Conservation (phyloP, 2,888 invertebrate genomes). For the Odontocolon sp. region DNA sequence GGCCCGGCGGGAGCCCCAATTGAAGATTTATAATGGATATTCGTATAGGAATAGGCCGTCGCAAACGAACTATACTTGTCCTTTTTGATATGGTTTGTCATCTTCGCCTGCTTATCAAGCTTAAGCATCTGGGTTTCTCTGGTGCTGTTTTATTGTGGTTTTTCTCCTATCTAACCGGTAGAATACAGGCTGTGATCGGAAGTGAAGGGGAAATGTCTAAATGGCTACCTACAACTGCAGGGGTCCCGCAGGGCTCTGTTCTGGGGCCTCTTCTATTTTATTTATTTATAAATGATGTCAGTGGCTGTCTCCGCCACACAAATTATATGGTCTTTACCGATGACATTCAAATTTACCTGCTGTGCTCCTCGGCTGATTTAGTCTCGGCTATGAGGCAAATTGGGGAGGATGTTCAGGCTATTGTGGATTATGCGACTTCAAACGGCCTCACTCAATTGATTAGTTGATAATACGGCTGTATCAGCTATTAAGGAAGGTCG, state of each 20-base stretch:
- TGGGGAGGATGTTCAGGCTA: neutral
- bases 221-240: neutral
- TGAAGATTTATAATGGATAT: neutral
- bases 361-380: neutral
- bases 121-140: neutral
- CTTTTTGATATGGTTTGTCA: neutral
- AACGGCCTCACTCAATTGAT: neutral
- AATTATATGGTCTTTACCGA: conserved; percentile 24
- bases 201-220: neutral
- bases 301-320: neutral
- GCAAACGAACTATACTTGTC: neutral
- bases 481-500: too few species aligned
- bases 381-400: neutral
- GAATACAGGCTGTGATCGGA: neutral
- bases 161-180: neutral
- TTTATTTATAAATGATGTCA: conserved; percentile 24
- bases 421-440: neutral
- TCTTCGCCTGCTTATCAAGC: neutral
- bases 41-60: neutral
- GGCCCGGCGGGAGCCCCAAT: too few species aligned
- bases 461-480: too few species aligned
- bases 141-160: neutral
- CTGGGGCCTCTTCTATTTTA: conserved; percentile 5
- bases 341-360: conserved; percentile 19
- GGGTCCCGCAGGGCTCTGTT: conserved; percentile 21